Conservation (phyloP, 2,888 invertebrate genomes). For the Agrochola lota region DNA sequence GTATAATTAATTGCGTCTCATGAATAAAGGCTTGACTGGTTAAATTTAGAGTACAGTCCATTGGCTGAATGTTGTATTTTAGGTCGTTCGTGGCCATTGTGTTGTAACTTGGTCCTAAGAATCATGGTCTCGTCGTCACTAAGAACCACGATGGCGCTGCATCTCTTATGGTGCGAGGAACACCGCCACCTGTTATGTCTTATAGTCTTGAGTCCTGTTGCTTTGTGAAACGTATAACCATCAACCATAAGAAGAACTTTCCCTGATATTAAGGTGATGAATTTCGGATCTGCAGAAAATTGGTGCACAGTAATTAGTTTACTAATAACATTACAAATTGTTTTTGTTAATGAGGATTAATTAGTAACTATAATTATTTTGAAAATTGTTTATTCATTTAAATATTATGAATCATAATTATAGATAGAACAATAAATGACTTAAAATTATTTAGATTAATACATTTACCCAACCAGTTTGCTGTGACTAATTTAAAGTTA, state of each 20-base stretch:
- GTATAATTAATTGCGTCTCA: not conserved
- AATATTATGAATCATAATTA: not conserved
- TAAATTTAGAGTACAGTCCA: conserved; percentile 27
- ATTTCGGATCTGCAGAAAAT: conserved; percentile 42
- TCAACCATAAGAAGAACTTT: conserved; percentile 45
- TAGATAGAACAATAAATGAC: conserved; percentile 1
- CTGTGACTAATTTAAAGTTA: not conserved
- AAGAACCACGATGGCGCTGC: conserved; percentile 52
- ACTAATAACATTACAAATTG: not conserved
- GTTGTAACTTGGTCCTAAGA: conserved; percentile 41
- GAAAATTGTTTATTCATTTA: conserved; percentile 8
- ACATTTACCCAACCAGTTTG: not conserved
- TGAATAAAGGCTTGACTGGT: not conserved
- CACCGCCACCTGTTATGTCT: conserved; percentile 57
- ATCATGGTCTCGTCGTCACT: conserved; percentile 34
- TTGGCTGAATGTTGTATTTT: conserved; percentile 26
- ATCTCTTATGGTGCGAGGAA: conserved; percentile 50
- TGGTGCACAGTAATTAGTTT: not conserved
- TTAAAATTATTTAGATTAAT: not conserved
- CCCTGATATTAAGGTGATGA: conserved; percentile 50
- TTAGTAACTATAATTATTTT: not conserved
- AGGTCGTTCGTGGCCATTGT: conserved; percentile 57
- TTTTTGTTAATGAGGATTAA: not conserved
- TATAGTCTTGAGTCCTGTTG: conserved; percentile 28
- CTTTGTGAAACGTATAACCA: conserved; percentile 59